phyloP scores from a whole-genome alignment of 2,797 vertebrate genomes.

The Sylvilagus floridanus region DNA sequence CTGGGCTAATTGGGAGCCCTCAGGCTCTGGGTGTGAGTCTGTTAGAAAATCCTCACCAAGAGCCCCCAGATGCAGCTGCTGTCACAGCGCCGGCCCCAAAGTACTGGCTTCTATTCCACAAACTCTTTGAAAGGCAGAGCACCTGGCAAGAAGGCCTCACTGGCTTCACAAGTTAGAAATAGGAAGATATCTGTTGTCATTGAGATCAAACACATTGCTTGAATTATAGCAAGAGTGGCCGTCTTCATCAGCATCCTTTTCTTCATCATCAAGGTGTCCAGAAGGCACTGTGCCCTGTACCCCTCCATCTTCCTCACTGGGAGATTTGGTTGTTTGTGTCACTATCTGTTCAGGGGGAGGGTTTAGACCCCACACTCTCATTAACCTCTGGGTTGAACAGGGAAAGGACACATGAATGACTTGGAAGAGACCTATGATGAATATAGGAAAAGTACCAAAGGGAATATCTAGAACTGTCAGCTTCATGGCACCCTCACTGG shows the following conservation, averaged over 20 bases:
- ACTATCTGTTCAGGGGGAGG: conserved; percentile 78
- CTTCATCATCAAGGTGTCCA: conserved; percentile 65
- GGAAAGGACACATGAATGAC: conserved; percentile 75
- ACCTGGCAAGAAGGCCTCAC: conserved; percentile 85
- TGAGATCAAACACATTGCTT: conserved; percentile 86
- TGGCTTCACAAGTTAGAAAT: conserved; percentile 82
- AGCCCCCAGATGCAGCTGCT: too few relatives aligned
- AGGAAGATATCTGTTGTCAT: conserved; percentile 85
- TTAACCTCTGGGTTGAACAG: conserved; percentile 68
- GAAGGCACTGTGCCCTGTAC: conserved; percentile 80
- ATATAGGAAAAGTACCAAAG: conserved; percentile 83
- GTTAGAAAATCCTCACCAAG: conserved; percentile 68
- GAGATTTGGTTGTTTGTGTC: conserved; percentile 83
- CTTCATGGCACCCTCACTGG: conserved; percentile 84
- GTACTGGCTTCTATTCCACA: conserved; percentile 86
- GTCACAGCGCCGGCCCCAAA: not conserved
- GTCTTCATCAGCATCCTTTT: not conserved
- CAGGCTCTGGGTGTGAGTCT: conserved; percentile 61
- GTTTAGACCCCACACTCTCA: conserved; percentile 73
- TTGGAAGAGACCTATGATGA: conserved; percentile 82
- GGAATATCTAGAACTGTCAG: conserved; percentile 74
- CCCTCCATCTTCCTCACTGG: conserved; percentile 86
- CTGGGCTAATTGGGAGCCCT: conserved; percentile 73
- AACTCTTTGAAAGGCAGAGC: conserved; percentile 87
- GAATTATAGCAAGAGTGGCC: conserved; percentile 82